Percentiles rank a stretch among this genome's conserved stretches.
Evolutionary conservation across 2,797 vertebrate species (phyloP).

Genomic region (Megaceryle alcyon): DNA sequence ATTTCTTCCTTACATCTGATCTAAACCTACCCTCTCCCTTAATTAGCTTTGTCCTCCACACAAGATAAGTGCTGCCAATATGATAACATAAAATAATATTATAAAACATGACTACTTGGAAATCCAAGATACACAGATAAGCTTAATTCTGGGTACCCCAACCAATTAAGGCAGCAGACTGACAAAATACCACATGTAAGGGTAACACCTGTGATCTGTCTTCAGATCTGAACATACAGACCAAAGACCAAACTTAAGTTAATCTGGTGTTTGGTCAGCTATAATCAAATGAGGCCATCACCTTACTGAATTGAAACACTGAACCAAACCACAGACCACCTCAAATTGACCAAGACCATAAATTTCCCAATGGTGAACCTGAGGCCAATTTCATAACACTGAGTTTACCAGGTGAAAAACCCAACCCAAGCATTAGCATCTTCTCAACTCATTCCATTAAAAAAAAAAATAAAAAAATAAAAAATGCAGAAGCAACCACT

Average conservation of each 20-base stretch:
- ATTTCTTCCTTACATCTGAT: neutral
- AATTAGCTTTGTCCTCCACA: neutral
- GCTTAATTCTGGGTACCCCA: rapidly evolving
- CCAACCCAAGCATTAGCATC: neutral
- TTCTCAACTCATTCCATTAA: neutral
- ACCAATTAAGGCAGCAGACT: neutral
- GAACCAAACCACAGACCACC: neutral
- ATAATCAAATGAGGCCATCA: neutral
- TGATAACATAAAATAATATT: neutral
- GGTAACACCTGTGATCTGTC: neutral
- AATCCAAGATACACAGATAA: neutral
- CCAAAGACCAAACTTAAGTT: neutral
- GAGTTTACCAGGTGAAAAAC: neutral
- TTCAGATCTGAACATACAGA: neutral
- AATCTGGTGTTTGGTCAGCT: neutral
- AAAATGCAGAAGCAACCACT: neutral
- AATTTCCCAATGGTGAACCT: neutral
- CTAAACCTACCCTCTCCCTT: neutral
- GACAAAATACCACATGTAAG: neutral
- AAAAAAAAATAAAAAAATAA: neutral
- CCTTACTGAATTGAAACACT: neutral
- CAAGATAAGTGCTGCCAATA: neutral
- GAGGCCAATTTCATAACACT: neutral
- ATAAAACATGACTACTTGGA: neutral
- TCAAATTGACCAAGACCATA: neutral